Percentiles rank a stretch among this genome's conserved stretches.
These are phyloP conservation scores for Macrochelys suwanniensis DNA, from an alignment of 2,797 vertebrate genomes.

Conservation along the genomic window DNA sequence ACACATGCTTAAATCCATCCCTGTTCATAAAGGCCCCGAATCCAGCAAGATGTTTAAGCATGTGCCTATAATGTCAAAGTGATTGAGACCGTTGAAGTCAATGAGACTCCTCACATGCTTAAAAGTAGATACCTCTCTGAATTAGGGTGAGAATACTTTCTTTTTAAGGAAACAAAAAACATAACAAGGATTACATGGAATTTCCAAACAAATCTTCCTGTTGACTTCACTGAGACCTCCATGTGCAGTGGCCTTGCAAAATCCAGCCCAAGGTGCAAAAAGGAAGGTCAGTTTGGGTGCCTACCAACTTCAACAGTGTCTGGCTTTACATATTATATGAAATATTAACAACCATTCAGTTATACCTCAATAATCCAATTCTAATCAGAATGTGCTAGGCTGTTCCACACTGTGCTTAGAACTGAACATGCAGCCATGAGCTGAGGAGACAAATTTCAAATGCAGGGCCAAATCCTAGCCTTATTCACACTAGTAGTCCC, in stretches of 20 bases:
- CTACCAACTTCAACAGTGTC: not conserved
- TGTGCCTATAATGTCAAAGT: not conserved
- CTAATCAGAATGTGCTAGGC: not conserved
- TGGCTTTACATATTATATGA: not conserved
- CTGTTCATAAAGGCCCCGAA: constrained; percentile 25
- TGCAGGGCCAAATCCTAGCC: not conserved
- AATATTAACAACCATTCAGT: not conserved
- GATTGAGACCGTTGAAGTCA: not conserved
- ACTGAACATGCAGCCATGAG: not conserved
- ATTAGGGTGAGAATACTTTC: not conserved
- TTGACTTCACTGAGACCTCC: not conserved
- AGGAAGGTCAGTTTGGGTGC: not conserved
- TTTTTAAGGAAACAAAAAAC: not conserved
- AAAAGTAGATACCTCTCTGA: constrained; percentile 7
- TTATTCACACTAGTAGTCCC: not conserved
- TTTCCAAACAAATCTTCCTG: not conserved
- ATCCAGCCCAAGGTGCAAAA: not conserved
- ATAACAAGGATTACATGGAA: not conserved
- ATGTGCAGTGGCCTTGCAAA: not conserved
- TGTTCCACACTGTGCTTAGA: not conserved
- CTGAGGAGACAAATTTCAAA: not conserved
- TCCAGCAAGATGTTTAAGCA: constrained; percentile 30
- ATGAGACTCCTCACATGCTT: not conserved
- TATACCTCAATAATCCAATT: not conserved
- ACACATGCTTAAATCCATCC: constrained; percentile 8